Evolutionary conservation across 2,113 vertebrate species (phyloP).

Genomic region (Muntiacus reevesi): DNA sequence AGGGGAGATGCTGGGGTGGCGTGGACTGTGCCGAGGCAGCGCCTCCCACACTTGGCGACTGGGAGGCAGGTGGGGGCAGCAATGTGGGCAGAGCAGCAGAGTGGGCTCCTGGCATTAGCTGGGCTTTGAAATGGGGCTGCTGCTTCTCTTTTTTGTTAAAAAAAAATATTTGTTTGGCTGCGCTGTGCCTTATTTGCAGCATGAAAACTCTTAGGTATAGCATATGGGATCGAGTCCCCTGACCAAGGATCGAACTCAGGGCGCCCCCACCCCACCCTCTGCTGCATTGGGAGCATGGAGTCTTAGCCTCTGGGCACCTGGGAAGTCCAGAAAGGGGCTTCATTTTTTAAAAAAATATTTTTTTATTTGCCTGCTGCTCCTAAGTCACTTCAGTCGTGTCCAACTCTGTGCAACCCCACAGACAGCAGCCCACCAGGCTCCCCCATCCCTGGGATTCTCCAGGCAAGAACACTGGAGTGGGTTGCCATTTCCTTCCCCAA

Average conservation of each 20-base stretch:
- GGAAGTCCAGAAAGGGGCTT: background rate
- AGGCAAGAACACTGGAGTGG: too few species aligned
- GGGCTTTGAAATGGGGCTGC: background rate
- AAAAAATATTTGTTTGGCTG: background rate
- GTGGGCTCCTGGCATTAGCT: background rate
- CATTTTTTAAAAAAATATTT: background rate
- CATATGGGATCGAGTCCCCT: background rate
- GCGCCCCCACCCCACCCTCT: background rate
- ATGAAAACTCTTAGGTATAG: too few species aligned
- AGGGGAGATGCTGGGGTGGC: background rate
- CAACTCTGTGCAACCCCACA: too few species aligned
- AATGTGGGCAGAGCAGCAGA: background rate
- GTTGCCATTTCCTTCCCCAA: too few species aligned
- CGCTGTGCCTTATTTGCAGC: background rate
- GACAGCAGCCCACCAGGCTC: too few species aligned
- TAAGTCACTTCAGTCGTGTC: too few species aligned
- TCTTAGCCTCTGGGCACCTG: background rate
- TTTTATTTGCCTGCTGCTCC: background rate
- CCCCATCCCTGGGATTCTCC: too few species aligned
- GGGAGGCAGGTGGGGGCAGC: background rate
- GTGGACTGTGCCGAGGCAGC: background rate
- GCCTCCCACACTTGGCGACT: background rate
- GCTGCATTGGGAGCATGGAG: background rate
- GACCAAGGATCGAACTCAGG: background rate
- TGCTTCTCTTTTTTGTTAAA: background rate